Percentiles rank a stretch among this genome's conserved stretches.
These are phyloP conservation scores for Aspiorhynchus laticeps DNA, from an alignment of 2,113 vertebrate species.

Conservation along the genomic window DNA sequence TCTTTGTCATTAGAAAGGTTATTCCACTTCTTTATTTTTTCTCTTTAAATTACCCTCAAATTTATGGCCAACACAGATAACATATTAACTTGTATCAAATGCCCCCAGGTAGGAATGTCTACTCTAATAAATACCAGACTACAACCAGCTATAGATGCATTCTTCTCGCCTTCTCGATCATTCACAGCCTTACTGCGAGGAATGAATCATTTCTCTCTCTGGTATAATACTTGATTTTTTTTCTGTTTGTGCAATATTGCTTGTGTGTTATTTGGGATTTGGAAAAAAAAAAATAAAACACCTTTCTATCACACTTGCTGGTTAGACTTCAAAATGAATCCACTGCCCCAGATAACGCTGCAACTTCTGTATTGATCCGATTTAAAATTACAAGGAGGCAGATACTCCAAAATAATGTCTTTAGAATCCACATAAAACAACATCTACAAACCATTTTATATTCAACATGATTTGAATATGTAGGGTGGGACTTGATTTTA, in stretches of 20 bases:
- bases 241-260: conserved; percentile 2
- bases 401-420: not conserved
- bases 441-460: not conserved
- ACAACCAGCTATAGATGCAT: conserved; percentile 7
- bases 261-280: not conserved
- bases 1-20: conserved; percentile 29
- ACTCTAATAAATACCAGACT: conserved; percentile 43
- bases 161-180: conserved; percentile 1
- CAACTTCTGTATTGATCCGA: not conserved
- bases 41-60: conserved; percentile 37
- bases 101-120: conserved; percentile 39
- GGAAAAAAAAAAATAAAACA: not conserved
- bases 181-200: conserved; percentile 18
- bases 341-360: not conserved
- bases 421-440: not conserved
- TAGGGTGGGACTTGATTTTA: not conserved
- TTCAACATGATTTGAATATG: not conserved
- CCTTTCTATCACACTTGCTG: not conserved
- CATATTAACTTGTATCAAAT: conserved; percentile 37
- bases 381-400: not conserved
- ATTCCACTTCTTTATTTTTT: conserved; percentile 17
- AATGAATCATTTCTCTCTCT: not conserved
- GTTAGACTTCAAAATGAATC: conserved; percentile 2
- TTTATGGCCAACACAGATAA: conserved; percentile 41
- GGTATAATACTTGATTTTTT: not conserved